Evolutionary conservation across 2,888 invertebrate species (phyloP).

Genomic region (Agrotis puta): DNA sequence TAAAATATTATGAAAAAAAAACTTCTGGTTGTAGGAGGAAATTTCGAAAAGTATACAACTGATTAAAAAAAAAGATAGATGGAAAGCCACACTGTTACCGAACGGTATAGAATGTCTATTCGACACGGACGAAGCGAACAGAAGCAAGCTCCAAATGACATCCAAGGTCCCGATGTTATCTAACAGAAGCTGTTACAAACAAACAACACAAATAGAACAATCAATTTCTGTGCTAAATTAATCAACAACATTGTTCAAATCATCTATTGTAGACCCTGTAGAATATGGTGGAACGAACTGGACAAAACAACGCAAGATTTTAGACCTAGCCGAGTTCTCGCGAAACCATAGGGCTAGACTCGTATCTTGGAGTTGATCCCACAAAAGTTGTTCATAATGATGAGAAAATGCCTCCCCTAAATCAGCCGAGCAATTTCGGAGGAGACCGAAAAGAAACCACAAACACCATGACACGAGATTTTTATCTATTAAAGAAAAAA

Average conservation of each 20-base stretch:
- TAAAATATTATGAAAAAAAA: not conserved
- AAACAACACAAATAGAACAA: conserved; percentile 11
- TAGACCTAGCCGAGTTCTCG: too few species aligned
- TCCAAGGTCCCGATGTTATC: conserved; percentile 3
- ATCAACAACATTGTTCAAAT: conserved; percentile 10
- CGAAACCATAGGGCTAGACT: too few species aligned
- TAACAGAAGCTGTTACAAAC: not conserved
- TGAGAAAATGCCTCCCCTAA: too few species aligned
- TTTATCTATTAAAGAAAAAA: too few species aligned
- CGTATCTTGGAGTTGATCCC: too few species aligned
- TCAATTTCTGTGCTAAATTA: conserved; percentile 6
- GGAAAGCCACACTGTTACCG: not conserved
- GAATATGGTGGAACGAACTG: too few species aligned
- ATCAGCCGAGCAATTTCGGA: too few species aligned
- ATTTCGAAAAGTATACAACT: not conserved
- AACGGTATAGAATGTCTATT: not conserved
- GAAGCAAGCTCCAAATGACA: not conserved
- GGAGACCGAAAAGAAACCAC: too few species aligned
- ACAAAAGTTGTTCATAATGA: too few species aligned
- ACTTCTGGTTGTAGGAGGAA: not conserved
- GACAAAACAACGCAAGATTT: too few species aligned
- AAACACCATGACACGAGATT: too few species aligned
- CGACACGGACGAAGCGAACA: not conserved
- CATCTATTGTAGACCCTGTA: conserved; percentile 12
- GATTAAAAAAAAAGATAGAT: not conserved